Evolutionary conservation across 2,888 invertebrate species (phyloP).

Genomic region (Leptopilina myrica): DNA sequence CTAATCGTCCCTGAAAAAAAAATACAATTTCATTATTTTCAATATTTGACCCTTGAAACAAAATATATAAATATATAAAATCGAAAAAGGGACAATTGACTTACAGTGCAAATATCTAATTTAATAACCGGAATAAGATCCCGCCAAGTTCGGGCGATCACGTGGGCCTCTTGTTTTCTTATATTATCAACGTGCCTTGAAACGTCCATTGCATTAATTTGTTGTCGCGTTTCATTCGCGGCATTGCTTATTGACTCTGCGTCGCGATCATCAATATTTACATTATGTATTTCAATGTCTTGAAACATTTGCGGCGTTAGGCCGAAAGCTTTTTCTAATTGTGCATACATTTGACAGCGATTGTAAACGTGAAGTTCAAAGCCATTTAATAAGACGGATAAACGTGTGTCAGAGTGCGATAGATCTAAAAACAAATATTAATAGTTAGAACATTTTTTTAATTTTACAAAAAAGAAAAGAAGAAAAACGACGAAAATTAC

Average conservation of each 20-base stretch:
- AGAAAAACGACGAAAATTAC: conserved; percentile 76
- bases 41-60: not conserved
- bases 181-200: conserved; percentile 73
- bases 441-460: conserved; percentile 11
- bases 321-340: conserved; percentile 92
- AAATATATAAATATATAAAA: not conserved
- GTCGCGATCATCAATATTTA: conserved; percentile 69
- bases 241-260: conserved; percentile 67
- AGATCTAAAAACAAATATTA: conserved; percentile 84
- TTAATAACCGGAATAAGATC: conserved; percentile 98
- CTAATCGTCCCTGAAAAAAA: conserved; percentile 86
- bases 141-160: conserved; percentile 93
- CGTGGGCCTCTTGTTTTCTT: conserved; percentile 84
- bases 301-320: conserved; percentile 88
- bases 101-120: conserved; percentile 91
- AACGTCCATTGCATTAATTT: conserved; percentile 71
- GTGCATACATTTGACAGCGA: conserved; percentile 90
- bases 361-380: conserved; percentile 97
- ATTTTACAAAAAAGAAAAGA: not conserved
- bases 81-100: conserved; percentile 62
- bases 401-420: conserved; percentile 94
- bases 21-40: not conserved
- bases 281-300: conserved; percentile 77
- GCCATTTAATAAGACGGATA: conserved; percentile 94
- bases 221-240: conserved; percentile 68